Evolutionary conservation across 2,888 invertebrate genomes (phyloP).

Genomic region (Hirtodrosophila alboralis): DNA sequence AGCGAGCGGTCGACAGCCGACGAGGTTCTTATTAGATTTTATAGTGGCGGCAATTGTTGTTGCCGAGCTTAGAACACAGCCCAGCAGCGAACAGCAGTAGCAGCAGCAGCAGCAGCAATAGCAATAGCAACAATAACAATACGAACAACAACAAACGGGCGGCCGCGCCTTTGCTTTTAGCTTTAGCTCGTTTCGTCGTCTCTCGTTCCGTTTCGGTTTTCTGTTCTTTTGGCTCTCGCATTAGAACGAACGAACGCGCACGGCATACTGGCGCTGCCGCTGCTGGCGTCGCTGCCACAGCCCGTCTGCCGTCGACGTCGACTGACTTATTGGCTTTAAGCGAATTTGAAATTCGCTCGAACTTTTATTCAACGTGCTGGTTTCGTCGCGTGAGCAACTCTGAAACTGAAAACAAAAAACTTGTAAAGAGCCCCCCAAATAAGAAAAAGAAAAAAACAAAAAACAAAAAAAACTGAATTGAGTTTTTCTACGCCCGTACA

Average conservation of each 20-base stretch:
- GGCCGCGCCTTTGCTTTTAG: conserved; percentile 66
- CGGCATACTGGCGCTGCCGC: conserved; percentile 10
- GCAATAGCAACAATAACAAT: conserved; percentile 27
- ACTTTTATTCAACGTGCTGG: conserved; percentile 79
- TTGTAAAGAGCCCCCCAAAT: conserved; percentile 34
- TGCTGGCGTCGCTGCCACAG: conserved; percentile 19
- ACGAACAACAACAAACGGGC: conserved; percentile 41
- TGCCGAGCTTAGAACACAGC: conserved; percentile 53
- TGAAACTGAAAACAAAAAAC: conserved; percentile 62
- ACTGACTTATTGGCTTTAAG: conserved; percentile 76
- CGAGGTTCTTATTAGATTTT: conserved; percentile 70
- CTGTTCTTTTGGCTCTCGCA: conserved; percentile 49
- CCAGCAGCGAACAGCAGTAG: conserved; percentile 21
- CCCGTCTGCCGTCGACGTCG: conserved; percentile 39
- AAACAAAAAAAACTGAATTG: conserved; percentile 28
- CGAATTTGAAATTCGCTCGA: conserved; percentile 75
- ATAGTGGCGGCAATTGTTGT: conserved; percentile 47
- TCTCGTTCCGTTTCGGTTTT: conserved; percentile 48
- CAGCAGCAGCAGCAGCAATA: conserved; percentile 19
- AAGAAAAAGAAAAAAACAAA: too few species aligned
- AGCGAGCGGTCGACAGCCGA: conserved; percentile 28
- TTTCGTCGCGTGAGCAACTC: conserved; percentile 76
- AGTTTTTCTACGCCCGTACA: conserved; percentile 32
- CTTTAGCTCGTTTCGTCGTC: conserved; percentile 19
- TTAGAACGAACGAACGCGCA: conserved; percentile 47